Base-by-base conservation (phyloP, 2,888 invertebrate genomes). In the Pseudanteris insignis region DNA sequence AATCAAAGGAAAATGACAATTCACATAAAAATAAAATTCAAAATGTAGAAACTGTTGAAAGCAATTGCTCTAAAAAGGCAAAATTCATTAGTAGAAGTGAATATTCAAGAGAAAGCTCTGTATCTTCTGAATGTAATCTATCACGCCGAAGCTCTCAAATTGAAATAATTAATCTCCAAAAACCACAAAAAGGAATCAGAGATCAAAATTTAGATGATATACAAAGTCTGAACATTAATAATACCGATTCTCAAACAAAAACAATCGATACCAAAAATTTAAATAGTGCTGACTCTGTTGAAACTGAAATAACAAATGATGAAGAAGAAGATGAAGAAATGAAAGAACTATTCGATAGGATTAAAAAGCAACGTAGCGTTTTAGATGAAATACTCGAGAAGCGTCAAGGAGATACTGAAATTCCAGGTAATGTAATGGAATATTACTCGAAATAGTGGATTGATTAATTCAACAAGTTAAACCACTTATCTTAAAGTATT, bases 351-450 rank as follows among this genome's bases (percentile, higher is more conserved):
- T 81, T 89, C 36, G 84, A 81, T 76, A 84, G 87, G 70, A 86
- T 88, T 66, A 84, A 87, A 76, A 84, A 84, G 70, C 89, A 89
- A 77, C 84, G 89, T 77, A 88, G 86, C 79, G 85, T 88, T 70
- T 83, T 89, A 70, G 88, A 86, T 67, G 88, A 89, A 79, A 87
- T 89, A 69, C 81, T 87, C 58, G 85, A 84, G 73, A 83, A 85
- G 73, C 86, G 86, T 82, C 83, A 84, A 29, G 70, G 67, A 59
- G 74, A 71, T 44, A 61, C 69, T 70, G 74, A 63, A 25, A 50
- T 57, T 32, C 65, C 65, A 72, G 74, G 72, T 73, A 67, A 69
- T n/a, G n/a, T n/a, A n/a, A n/a, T n/a, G n/a, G n/a, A n/a, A n/a
- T n/a, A n/a, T n/a, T n/a, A n/a, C n/a, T n/a, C n/a, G n/a, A n/a